A percentile compares a stretch with the other conserved stretches of the same genome.
phyloP scores from a whole-genome alignment of 2,113 vertebrate genomes.

The Ellobius talpinus region DNA sequence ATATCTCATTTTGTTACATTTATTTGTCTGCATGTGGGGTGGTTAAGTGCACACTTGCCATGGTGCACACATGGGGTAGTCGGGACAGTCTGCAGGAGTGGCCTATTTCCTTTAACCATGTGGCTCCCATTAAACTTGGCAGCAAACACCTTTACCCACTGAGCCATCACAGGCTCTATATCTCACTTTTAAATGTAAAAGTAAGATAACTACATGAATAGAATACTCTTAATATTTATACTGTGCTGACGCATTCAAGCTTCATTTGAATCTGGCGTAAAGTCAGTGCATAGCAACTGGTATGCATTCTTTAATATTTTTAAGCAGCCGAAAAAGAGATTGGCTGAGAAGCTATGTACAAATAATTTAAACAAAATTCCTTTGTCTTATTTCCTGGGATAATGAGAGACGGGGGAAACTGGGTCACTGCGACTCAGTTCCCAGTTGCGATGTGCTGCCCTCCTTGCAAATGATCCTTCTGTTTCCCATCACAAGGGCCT shows the following conservation, averaged over 20 bases:
- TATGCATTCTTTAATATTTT: not conserved
- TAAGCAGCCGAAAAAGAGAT: not conserved
- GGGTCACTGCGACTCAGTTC: slow-evolving; percentile 2
- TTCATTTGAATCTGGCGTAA: not conserved
- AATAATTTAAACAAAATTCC: not conserved
- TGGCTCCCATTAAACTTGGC: not conserved
- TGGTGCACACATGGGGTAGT: not conserved
- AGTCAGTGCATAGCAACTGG: not conserved
- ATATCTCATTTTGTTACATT: not conserved
- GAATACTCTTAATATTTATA: not conserved
- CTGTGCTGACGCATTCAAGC: not conserved
- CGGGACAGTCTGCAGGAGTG: not conserved
- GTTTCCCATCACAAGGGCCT: not conserved
- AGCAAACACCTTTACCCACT: not conserved
- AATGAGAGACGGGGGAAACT: not conserved
- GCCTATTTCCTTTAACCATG: not conserved
- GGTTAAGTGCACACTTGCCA: not conserved
- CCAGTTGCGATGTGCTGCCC: not conserved
- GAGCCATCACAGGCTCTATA: not conserved
- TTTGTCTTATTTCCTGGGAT: slow-evolving; percentile 1
- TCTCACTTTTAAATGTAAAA: not conserved
- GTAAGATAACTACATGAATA: not conserved
- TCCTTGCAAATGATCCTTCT: not conserved
- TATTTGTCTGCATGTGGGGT: not conserved
- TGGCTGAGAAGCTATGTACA: not conserved